Evolutionary conservation across 2,888 invertebrate genomes (phyloP).

Genomic region (Spodoptera exigua): DNA sequence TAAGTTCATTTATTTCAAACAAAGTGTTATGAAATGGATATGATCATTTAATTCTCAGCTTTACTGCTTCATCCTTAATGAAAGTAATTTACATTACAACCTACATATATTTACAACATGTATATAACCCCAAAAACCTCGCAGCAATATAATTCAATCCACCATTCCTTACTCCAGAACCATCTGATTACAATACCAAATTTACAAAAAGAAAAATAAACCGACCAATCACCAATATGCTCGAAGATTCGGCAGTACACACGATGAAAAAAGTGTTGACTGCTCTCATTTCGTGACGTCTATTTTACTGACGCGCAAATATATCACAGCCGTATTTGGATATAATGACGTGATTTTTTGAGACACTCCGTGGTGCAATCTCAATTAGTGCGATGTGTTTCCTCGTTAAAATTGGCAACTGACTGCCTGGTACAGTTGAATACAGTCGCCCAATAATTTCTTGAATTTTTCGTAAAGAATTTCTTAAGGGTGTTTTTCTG

Average conservation of each 20-base stretch:
- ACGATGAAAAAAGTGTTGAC: conserved; percentile 66
- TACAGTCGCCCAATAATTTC: conserved; percentile 62
- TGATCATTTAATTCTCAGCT: no score
- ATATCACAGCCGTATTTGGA: conserved; percentile 85
- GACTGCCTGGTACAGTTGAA: conserved; percentile 74
- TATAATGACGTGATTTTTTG: conserved; percentile 85
- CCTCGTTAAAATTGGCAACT: conserved; percentile 84
- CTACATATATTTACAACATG: no score
- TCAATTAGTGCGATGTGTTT: conserved; percentile 87
- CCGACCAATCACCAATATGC: conserved; percentile 13
- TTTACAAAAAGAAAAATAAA: conserved; percentile 2
- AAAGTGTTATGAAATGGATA: no score
- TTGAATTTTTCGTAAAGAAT: conserved; percentile 48
- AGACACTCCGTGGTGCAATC: conserved; percentile 82
- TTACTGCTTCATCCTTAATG: no score
- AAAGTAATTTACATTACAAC: no score
- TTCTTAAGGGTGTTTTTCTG: conserved; percentile 48
- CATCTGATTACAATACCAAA: not conserved
- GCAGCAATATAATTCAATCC: not conserved
- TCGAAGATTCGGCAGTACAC: conserved; percentile 58
- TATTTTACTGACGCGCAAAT: conserved; percentile 82
- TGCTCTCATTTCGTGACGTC: conserved; percentile 81
- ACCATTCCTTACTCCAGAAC: not conserved
- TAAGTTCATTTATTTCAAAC: no score
- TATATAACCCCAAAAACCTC: no score